Percentiles rank a stretch among this genome's conserved stretches.
Evolutionary conservation across 2,113 vertebrate species (phyloP).

Genomic region (Notarius quadriscutis): DNA sequence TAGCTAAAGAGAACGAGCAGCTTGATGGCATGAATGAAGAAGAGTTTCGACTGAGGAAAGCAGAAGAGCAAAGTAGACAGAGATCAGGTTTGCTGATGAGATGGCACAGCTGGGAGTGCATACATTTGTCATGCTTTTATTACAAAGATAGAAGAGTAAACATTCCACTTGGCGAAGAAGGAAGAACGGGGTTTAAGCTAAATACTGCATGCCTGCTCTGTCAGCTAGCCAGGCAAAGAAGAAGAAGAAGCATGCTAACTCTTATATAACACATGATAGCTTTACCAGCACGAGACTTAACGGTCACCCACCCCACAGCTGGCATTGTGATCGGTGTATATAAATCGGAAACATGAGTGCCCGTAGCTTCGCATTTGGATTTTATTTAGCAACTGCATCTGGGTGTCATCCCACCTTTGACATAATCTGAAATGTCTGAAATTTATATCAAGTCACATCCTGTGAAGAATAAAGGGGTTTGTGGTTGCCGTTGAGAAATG

Average conservation of each 20-base stretch:
- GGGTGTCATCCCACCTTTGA: background rate
- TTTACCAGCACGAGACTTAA: background rate
- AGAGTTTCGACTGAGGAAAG: conserved; percentile 22
- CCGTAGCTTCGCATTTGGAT: background rate
- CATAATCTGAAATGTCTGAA: background rate
- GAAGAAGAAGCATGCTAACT: background rate
- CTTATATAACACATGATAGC: conserved; percentile 19
- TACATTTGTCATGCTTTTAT: conserved; percentile 28
- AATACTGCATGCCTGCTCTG: conserved; percentile 26
- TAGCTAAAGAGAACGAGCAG: conserved; percentile 26
- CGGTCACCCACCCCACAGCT: background rate
- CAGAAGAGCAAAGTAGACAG: conserved; percentile 32
- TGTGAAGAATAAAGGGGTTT: background rate
- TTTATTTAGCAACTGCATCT: background rate
- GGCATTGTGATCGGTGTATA: background rate
- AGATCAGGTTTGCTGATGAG: conserved; percentile 29
- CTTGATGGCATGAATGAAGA: conserved; percentile 38
- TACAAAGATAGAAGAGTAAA: conserved; percentile 35
- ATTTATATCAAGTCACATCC: background rate
- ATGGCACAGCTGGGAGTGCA: conserved; percentile 24
- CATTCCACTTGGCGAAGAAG: conserved; percentile 25
- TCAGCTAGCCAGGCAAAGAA: conserved; percentile 6
- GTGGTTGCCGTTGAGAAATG: background rate
- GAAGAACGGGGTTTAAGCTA: conserved; percentile 30
- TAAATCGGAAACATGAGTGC: conserved; percentile 8